Percentiles rank a stretch among this genome's conserved stretches.
phyloP scores from a whole-genome alignment of 2,113 vertebrate species.

The Clarias batrachus region DNA sequence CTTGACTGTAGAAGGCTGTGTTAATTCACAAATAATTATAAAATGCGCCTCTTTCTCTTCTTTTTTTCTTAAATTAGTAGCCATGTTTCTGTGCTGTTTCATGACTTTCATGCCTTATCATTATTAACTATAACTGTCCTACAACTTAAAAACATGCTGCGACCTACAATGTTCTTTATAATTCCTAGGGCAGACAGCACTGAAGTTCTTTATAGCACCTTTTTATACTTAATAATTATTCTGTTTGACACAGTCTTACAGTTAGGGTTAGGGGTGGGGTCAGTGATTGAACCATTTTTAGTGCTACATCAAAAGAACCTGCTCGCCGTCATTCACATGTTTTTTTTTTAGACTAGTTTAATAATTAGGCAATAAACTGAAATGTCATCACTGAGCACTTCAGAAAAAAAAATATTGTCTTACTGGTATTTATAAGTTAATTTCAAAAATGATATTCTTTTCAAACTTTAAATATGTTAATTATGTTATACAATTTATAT shows the following conservation, averaged over 20 bases:
- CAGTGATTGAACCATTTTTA: not conserved
- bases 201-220: not conserved
- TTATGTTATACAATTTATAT: not conserved
- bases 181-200: not conserved
- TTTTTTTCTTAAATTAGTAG: not conserved
- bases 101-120: not conserved
- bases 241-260: not conserved
- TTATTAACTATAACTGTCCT: not conserved
- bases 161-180: not conserved
- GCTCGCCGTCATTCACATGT: not conserved
- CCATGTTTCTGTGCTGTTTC: not conserved
- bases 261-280: not conserved
- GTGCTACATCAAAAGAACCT: not conserved
- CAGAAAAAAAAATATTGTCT: not conserved
- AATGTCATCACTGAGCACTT: not conserved
- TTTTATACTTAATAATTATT: not conserved
- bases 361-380: not conserved
- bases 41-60: not conserved
- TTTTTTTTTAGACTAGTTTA: not conserved
- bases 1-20: not conserved
- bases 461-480: not conserved
- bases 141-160: not conserved
- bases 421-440: not conserved
- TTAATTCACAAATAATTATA: not conserved
- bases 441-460: not conserved